A percentile compares a stretch with the other conserved stretches of the same genome.
phyloP scores from a whole-genome alignment of 2,888 invertebrate genomes.

The Brenthis hecate region DNA sequence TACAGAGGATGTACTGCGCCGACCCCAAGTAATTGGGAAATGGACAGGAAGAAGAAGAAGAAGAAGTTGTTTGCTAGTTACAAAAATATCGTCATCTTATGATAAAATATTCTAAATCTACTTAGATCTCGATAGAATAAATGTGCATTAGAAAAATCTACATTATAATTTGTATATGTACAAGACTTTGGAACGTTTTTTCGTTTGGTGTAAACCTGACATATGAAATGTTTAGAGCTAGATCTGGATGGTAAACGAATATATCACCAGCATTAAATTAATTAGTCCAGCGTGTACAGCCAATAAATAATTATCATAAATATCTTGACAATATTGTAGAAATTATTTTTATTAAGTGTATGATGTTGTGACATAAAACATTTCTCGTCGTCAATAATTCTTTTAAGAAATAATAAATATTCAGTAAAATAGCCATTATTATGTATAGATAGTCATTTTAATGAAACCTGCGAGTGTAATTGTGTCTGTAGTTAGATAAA shows the following conservation, averaged over 20 bases:
- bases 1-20: too few relatives aligned
- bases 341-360: slow-evolving; percentile 21
- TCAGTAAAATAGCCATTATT: slow-evolving; percentile 33
- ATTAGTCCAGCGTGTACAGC: slow-evolving; percentile 15
- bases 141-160: background rate
- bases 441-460: slow-evolving; percentile 44
- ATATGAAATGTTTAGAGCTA: background rate
- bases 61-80: background rate
- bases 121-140: background rate
- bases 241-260: background rate
- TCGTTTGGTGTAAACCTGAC: slow-evolving; percentile 13
- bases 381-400: slow-evolving; percentile 18
- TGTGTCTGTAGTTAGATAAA: slow-evolving; percentile 62
- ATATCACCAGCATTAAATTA: background rate
- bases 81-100: background rate
- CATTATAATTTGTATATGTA: background rate
- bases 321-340: slow-evolving; percentile 29
- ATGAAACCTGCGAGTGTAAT: slow-evolving; percentile 36
- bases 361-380: background rate
- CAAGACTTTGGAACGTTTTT: background rate
- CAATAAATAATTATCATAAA: slow-evolving; percentile 8
- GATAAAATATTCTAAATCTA: background rate
- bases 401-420: slow-evolving; percentile 6
- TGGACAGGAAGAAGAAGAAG: too few relatives aligned
- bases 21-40: too few relatives aligned